Evolutionary conservation across 2,113 vertebrate species (phyloP), one percentile per base, ranked within the genome.

Genomic region (Zootoca vivipara): DNA sequence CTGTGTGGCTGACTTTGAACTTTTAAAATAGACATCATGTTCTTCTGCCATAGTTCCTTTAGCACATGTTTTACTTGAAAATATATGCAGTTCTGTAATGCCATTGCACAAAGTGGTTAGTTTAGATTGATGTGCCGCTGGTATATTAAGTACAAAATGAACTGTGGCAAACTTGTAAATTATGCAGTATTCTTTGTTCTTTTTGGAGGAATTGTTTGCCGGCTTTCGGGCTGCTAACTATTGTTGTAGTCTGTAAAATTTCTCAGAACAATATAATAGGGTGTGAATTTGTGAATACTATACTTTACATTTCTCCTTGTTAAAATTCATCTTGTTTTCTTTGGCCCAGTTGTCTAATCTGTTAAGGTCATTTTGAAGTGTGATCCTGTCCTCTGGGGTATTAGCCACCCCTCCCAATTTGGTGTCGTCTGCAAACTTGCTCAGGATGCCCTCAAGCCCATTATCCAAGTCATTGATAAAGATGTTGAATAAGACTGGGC

Each of bases 21-120:
- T 88, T 91, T 89, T 69, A 79, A 91, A 89, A 86, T 91, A 33
- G 80, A 80, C 87, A 88, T 88, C 64, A 42, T 82, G 56, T 87
- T 93, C 88, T 56, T 92, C 85, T 92, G 91, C 90, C 89, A 89
- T 88, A 91, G 90, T 93, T 93, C 42, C 90, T 80, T 67, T 75
- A 65, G 82, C 35, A 89, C 89, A 77, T 86, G n/a, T 90, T 89
- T 42, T 90, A 87, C 30, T 33, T 89, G 4, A 91, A 91, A 78
- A 83, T 73, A 70, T 80, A n/a, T 73, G 69, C 2, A 89, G 79
- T 92, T 93, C 35, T 30, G 82, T n/a, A 87, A 67, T 79, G 40
- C 72, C 64, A 7, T 2, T 0, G 24, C 91, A 65, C 87, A 90
- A 85, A 91, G 85, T 74, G 56, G 13, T 82, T 22, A 85, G 38